phyloP scores from a whole-genome alignment of 64 coral and sea anemone species.

The Pocillopora verrucosa region DNA sequence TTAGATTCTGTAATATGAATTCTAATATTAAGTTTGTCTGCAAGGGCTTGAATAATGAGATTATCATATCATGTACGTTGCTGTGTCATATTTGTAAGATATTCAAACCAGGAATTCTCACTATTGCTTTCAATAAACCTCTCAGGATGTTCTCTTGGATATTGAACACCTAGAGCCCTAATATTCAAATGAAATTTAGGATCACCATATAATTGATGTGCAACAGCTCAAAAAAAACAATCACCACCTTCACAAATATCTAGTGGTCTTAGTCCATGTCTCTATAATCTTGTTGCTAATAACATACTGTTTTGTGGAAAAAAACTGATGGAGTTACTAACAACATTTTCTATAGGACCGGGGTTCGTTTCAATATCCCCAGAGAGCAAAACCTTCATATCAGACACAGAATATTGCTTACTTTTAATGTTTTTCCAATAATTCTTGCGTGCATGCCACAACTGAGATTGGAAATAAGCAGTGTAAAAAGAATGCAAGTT shows the following conservation, averaged over 20 bases:
- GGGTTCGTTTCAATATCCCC: constrained; percentile 51
- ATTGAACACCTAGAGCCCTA: constrained; percentile 6
- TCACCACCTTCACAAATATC: constrained; percentile 53
- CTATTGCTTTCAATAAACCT: constrained; percentile 55
- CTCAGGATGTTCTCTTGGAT: constrained; percentile 43
- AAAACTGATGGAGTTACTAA: neutral
- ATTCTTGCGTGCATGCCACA: constrained; percentile 34
- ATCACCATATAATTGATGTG: constrained; percentile 48
- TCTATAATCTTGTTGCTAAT: constrained; percentile 26
- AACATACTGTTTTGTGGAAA: neutral
- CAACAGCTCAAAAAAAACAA: constrained; percentile 41
- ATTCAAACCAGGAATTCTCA: constrained; percentile 46
- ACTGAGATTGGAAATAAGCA: constrained; percentile 50
- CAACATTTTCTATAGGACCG: constrained; percentile 37
- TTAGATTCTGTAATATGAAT: constrained; percentile 65
- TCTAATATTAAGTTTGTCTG: constrained; percentile 43
- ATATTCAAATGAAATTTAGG: constrained; percentile 44
- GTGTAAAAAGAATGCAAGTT: constrained; percentile 41
- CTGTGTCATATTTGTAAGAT: constrained; percentile 54
- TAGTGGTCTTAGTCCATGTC: constrained; percentile 16
- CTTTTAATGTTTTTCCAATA: constrained; percentile 47
- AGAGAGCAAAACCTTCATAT: constrained; percentile 30
- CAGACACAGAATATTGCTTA: constrained; percentile 46
- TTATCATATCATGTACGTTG: constrained; percentile 63
- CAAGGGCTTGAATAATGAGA: constrained; percentile 54